phyloP scores from a whole-genome alignment of 2,113 vertebrate species.

The Hemichromis elongatus region DNA sequence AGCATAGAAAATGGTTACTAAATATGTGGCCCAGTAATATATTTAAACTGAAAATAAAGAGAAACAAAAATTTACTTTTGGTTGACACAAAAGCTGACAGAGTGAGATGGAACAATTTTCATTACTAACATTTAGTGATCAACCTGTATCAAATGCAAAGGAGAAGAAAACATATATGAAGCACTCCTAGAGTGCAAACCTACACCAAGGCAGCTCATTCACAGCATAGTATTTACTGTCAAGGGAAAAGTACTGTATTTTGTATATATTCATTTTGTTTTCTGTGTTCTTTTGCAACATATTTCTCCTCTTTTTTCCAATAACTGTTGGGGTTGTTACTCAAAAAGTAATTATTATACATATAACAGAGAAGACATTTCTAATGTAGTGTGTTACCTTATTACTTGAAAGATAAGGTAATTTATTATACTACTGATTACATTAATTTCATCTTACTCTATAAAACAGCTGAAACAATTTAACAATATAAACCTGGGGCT shows the following conservation, averaged over 20 bases:
- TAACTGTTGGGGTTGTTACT: not conserved
- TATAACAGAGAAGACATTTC: not conserved
- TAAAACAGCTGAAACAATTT: not conserved
- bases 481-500: not conserved
- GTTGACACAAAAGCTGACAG: not conserved
- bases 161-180: not conserved
- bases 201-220: not conserved
- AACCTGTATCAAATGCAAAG: not conserved
- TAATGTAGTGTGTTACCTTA: not conserved
- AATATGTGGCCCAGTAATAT: not conserved
- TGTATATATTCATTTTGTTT: not conserved
- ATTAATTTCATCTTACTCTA: not conserved
- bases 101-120: not conserved
- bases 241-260: not conserved
- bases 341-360: not conserved
- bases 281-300: not conserved
- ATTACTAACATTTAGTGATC: not conserved
- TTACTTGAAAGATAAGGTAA: not conserved
- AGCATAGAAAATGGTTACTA: not conserved
- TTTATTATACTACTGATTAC: not conserved
- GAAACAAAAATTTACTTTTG: not conserved
- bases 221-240: not conserved
- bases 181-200: not conserved
- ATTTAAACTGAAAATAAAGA: not conserved
- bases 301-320: not conserved